Conservation (phyloP, 2,888 invertebrate genomes). For the Caenorhabditis sinica region DNA sequence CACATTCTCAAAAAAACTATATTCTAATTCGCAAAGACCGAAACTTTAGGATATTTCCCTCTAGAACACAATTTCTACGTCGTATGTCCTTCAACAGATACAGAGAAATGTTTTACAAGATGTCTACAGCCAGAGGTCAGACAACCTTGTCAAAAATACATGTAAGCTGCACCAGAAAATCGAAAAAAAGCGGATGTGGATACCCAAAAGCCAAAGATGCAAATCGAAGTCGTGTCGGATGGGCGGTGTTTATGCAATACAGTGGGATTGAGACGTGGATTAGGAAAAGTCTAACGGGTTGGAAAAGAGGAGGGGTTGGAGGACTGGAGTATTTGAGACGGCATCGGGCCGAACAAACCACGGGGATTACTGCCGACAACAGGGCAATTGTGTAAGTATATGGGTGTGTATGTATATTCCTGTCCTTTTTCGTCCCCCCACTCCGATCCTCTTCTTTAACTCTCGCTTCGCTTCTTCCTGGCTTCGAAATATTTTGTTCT, state of each 20-base stretch:
- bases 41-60: too few species aligned
- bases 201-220: slow-evolving; percentile 3
- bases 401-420: slow-evolving; percentile 36
- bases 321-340: slow-evolving; percentile 24
- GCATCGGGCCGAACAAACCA: slow-evolving; percentile 31
- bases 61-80: neutral
- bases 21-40: too few species aligned
- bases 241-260: slow-evolving; percentile 67
- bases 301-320: slow-evolving; percentile 10
- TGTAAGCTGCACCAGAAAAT: neutral
- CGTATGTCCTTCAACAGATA: neutral
- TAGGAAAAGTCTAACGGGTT: slow-evolving; percentile 65
- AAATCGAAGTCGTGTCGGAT: slow-evolving; percentile 3
- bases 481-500: slow-evolving; percentile 4
- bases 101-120: too few species aligned
- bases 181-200: slow-evolving; percentile 11
- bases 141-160: slow-evolving; percentile 2
- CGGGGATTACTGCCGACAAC: slow-evolving; percentile 63
- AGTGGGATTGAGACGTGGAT: slow-evolving; percentile 67
- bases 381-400: slow-evolving; percentile 65
- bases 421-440: slow-evolving; percentile 23
- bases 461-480: slow-evolving; percentile 3
- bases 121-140: neutral
- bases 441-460: slow-evolving; percentile 10
- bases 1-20: too few species aligned